Conservation (phyloP, 1,140 invertebrate species). For the Pygmarrhopalites habei region DNA sequence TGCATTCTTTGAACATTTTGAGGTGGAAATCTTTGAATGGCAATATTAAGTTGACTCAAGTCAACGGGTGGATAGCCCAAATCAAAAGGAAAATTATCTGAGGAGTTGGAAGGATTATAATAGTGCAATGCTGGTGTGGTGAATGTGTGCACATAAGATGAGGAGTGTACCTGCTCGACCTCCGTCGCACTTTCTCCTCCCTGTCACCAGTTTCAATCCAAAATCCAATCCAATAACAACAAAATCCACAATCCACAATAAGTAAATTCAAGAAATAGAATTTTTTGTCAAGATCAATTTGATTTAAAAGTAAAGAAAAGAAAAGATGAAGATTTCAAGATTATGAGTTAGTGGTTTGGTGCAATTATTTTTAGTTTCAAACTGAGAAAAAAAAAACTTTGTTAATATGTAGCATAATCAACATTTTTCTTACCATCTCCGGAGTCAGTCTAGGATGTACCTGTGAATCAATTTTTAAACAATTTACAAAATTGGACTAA, state of each 20-base stretch:
- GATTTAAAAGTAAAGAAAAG: too few relatives aligned
- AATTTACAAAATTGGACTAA: too few relatives aligned
- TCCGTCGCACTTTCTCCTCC: slow-evolving; percentile 24
- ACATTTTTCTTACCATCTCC: slow-evolving; percentile 62
- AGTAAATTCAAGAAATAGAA: too few relatives aligned
- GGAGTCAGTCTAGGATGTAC: slow-evolving; percentile 39
- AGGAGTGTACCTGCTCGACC: slow-evolving; percentile 31
- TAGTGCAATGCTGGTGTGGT: slow-evolving; percentile 4
- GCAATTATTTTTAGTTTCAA: too few relatives aligned
- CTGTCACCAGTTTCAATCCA: slow-evolving; percentile 15
- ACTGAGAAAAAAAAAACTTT: too few relatives aligned
- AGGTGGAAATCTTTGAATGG: slow-evolving; percentile 22
- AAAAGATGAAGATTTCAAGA: too few relatives aligned
- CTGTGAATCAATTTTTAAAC: too few relatives aligned
- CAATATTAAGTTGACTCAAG: slow-evolving; percentile 8
- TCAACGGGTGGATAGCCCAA: not conserved
- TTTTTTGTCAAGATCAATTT: too few relatives aligned
- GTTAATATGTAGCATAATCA: too few relatives aligned
- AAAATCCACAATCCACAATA: not conserved
- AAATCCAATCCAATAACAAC: slow-evolving; percentile 15
- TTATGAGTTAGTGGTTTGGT: not conserved
- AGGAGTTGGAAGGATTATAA: not conserved
- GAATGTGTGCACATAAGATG: slow-evolving; percentile 19
- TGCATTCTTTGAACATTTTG: slow-evolving; percentile 11
- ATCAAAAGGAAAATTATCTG: slow-evolving; percentile 3